phyloP scores from a whole-genome alignment of 2,888 invertebrate species.

The Andrena haemorrhoa region DNA sequence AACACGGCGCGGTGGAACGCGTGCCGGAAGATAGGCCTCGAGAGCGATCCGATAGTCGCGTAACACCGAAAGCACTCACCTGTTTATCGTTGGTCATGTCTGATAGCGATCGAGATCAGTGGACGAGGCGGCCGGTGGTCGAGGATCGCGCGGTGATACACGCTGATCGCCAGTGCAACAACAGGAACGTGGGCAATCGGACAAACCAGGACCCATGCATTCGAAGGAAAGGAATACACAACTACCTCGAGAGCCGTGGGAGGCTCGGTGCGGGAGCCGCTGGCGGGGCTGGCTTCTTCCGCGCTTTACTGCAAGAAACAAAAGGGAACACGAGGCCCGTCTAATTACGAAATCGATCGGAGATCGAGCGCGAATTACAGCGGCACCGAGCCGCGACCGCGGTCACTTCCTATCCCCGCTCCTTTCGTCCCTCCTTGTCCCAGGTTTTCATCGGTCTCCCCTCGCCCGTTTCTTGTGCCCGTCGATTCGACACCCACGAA shows the following conservation, averaged over 20 bases:
- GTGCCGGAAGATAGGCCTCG: neutral
- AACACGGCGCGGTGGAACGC: neutral
- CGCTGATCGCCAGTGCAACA: conserved; percentile 67
- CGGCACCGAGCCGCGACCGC: conserved; percentile 25
- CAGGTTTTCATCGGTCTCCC: neutral
- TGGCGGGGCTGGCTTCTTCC: conserved; percentile 24
- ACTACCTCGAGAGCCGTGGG: conserved; percentile 38
- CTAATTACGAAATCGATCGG: conserved; percentile 65
- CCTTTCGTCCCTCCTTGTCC: neutral
- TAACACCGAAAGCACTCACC: conserved; percentile 77
- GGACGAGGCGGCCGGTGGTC: conserved; percentile 56
- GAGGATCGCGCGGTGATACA: conserved; percentile 50
- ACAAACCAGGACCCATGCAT: conserved; percentile 77
- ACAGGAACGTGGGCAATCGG: conserved; percentile 69
- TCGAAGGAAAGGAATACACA: conserved; percentile 49
- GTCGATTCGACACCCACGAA: conserved; percentile 4
- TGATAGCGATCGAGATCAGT: conserved; percentile 54
- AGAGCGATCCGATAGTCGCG: neutral
- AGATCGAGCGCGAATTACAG: conserved; percentile 52
- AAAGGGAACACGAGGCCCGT: conserved; percentile 61
- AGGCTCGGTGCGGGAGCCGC: conserved; percentile 12
- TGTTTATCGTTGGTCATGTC: conserved; percentile 83
- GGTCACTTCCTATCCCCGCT: neutral
- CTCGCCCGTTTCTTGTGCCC: neutral
- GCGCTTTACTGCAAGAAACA: conserved; percentile 74